These are phyloP conservation scores for Diloba caeruleocephala DNA, from an alignment of 2,888 invertebrate species.

Conservation along the genomic window DNA sequence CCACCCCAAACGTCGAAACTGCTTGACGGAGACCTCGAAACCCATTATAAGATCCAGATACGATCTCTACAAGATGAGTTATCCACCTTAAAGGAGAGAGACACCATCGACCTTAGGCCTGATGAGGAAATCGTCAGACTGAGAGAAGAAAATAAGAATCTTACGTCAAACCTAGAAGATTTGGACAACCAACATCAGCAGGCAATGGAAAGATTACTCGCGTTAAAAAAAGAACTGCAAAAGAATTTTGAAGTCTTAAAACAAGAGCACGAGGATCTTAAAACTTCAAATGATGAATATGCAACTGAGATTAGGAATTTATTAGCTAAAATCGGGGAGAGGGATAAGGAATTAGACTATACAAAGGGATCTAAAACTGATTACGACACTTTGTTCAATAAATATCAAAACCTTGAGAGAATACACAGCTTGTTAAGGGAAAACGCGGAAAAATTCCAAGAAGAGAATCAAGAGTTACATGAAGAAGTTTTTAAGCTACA, in stretches of 20 bases:
- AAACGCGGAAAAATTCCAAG: constrained; percentile 86
- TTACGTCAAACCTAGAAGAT: constrained; percentile 91
- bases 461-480: constrained; percentile 86
- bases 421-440: constrained; percentile 80
- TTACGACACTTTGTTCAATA: constrained; percentile 79
- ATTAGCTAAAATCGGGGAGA: constrained; percentile 77
- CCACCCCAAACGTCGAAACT: constrained; percentile 66
- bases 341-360: constrained; percentile 78
- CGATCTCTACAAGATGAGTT: constrained; percentile 77
- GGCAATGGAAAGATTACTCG: constrained; percentile 90
- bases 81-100: constrained; percentile 76
- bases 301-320: constrained; percentile 80
- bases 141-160: constrained; percentile 88
- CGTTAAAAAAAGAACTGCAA: constrained; percentile 87
- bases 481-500: constrained; percentile 86
- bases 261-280: constrained; percentile 82
- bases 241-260: constrained; percentile 85
- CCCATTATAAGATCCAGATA: constrained; percentile 75
- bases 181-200: constrained; percentile 92
- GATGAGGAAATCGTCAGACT: constrained; percentile 85
- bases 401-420: constrained; percentile 84
- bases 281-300: constrained; percentile 81
- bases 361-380: constrained; percentile 68
- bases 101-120: constrained; percentile 63
- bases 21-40: constrained; percentile 61